A percentile compares a stretch with the other conserved stretches of the same genome.
Conservation (phyloP, 2,113 vertebrate species). For the Talpa occidentalis region DNA sequence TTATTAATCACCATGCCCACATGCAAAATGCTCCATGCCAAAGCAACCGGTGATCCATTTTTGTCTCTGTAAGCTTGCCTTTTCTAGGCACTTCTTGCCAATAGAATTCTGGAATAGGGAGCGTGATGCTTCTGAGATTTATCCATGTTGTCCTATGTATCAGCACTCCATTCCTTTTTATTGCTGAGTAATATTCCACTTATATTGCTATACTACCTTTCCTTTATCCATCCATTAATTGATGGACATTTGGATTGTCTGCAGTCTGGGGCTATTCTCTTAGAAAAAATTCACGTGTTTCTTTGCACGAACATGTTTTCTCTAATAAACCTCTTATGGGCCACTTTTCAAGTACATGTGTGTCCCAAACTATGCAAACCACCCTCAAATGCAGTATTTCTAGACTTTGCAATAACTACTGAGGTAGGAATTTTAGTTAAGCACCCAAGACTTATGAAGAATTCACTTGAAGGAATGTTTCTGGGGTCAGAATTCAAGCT, state of each 20-base stretch:
- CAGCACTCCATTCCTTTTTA: neutral
- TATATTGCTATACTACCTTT: accelerated
- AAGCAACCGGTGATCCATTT: too few relatives aligned
- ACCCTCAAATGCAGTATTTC: neutral
- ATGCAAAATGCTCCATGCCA: neutral
- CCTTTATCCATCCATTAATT: neutral
- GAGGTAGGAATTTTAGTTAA: neutral
- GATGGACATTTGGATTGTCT: neutral
- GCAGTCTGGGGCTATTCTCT: neutral
- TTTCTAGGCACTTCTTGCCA: neutral
- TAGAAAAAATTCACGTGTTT: neutral
- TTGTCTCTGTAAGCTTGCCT: neutral
- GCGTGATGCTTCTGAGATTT: neutral
- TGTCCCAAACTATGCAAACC: neutral
- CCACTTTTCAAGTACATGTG: neutral
- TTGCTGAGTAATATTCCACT: neutral
- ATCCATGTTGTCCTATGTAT: neutral
- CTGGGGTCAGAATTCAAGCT: neutral
- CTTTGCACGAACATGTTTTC: neutral
- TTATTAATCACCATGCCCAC: neutral
- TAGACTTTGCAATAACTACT: neutral
- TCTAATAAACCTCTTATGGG: conserved; percentile 8
- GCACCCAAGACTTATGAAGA: neutral
- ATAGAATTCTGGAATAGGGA: neutral
- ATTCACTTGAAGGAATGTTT: neutral